Evolutionary conservation across 2,797 vertebrate genomes (phyloP), one percentile per base, ranked within the genome.

Genomic region (Bradypodion pumilum): DNA sequence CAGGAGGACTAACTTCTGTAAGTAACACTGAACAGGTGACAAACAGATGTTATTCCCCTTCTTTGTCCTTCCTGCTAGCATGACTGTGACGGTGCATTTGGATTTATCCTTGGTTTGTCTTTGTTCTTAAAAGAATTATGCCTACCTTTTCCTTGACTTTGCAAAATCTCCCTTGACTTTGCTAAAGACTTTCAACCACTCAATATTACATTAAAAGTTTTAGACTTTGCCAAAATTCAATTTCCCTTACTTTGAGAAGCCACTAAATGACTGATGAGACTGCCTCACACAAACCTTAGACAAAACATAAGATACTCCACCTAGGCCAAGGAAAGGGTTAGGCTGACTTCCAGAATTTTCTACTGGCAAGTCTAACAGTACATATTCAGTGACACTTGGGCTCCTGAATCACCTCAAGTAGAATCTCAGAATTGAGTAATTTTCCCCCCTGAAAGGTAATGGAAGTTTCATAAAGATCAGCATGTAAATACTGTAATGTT

Each of bases 1-100:
- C 65, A 59, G 12, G 19, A 59, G 40, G 74, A 60, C 52, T 13
- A 69, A 73, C 12, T 13, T 7, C 69, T 73, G 19, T n/a, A 70
- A 80, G 49, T 13, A 80, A 82, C 62, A 75, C 3, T 65, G 62
- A 82, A 32, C 62, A 73, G 40, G 19, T 81, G 68, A 60, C 29
- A 65, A 74, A 74, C n/a, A 25, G 23, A 40, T 76, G 74, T n/a
- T 60, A 46, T 62, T 56, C 25, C 46, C 40, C 66, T 12, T 44
- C 65, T 69, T 29, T 62, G 37, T 59, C 35, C 29, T 81, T 29
- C 59, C 44, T 68, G 46, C 10, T 76, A 25, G 13, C 5, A 3
- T 32, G 21, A 21, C 68, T 72, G 25, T 62, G 23, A 49, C 32
- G 23, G 15, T 37, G 25, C 7, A 72, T 15, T 72, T 35, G 10